A percentile compares a stretch with the other conserved stretches of the same genome.
phyloP scores from a whole-genome alignment of 2,888 invertebrate genomes.

The Scotopteryx bipunctaria region DNA sequence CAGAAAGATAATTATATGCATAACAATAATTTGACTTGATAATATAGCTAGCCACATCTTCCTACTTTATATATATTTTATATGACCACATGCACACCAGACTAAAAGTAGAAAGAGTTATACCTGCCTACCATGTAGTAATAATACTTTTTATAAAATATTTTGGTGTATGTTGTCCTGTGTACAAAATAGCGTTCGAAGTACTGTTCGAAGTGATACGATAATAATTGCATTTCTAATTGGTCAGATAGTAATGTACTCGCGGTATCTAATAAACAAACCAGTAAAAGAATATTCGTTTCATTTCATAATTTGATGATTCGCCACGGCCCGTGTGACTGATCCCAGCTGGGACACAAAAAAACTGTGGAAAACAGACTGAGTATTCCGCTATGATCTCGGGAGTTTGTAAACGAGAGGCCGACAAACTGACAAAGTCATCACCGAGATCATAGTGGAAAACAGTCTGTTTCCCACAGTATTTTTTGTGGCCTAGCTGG shows the following conservation, averaged over 20 bases:
- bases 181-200: constrained; percentile 73
- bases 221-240: constrained; percentile 75
- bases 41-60: constrained; percentile 12
- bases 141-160: constrained; percentile 42
- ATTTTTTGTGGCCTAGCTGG: too few species aligned
- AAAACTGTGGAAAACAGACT: too few species aligned
- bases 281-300: constrained; percentile 57
- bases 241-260: constrained; percentile 73
- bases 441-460: too few species aligned
- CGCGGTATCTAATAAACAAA: constrained; percentile 76
- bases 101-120: constrained; percentile 59
- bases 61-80: constrained; percentile 14
- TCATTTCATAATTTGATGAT: constrained; percentile 39
- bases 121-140: constrained; percentile 34
- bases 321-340: constrained; percentile 32
- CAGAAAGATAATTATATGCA: constrained; percentile 12
- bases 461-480: too few species aligned
- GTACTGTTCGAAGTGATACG: constrained; percentile 67
- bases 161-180: constrained; percentile 59
- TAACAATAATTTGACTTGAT: constrained; percentile 18
- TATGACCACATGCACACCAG: constrained; percentile 53
- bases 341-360: too few species aligned
- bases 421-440: too few species aligned
- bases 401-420: too few species aligned
- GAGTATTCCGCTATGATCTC: too few species aligned